phyloP scores from a whole-genome alignment of 2,113 vertebrate genomes.

The Heterocephalus glaber region DNA sequence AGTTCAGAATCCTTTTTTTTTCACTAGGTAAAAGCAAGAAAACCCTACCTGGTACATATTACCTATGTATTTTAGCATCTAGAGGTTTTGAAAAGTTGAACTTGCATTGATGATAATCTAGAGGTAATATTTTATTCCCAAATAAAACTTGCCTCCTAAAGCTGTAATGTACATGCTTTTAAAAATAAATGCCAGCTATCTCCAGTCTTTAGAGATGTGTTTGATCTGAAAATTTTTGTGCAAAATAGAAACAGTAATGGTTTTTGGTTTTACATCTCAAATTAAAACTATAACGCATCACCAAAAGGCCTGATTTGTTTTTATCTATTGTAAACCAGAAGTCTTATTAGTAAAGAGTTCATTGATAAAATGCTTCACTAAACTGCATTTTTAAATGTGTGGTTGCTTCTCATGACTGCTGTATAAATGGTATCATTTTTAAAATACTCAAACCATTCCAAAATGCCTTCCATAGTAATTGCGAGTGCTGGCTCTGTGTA shows the following conservation, averaged over 20 bases:
- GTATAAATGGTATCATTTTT: background rate
- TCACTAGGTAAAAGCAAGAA: background rate
- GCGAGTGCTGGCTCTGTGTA: background rate
- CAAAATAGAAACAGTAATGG: slow-evolving; percentile 13
- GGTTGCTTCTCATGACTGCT: slow-evolving; percentile 62
- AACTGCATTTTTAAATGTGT: slow-evolving; percentile 51
- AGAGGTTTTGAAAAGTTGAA: slow-evolving; percentile 21
- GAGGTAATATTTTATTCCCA: background rate
- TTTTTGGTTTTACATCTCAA: slow-evolving; percentile 52
- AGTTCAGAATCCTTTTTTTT: background rate
- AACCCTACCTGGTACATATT: background rate
- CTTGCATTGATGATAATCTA: slow-evolving; percentile 24
- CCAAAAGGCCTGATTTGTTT: slow-evolving; percentile 7
- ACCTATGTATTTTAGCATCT: background rate
- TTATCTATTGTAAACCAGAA: slow-evolving; percentile 36
- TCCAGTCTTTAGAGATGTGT: background rate
- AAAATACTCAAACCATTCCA: background rate
- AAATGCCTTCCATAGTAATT: slow-evolving; percentile 23
- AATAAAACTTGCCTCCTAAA: slow-evolving; percentile 25
- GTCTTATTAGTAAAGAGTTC: slow-evolving; percentile 47
- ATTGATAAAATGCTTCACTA: slow-evolving; percentile 39
- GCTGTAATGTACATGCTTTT: background rate
- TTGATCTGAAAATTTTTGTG: slow-evolving; percentile 13
- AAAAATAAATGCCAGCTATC: background rate
- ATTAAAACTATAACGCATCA: slow-evolving; percentile 16